Base-by-base conservation (phyloP, 2,797 vertebrate species). In the Hippocampus kuda region DNA sequence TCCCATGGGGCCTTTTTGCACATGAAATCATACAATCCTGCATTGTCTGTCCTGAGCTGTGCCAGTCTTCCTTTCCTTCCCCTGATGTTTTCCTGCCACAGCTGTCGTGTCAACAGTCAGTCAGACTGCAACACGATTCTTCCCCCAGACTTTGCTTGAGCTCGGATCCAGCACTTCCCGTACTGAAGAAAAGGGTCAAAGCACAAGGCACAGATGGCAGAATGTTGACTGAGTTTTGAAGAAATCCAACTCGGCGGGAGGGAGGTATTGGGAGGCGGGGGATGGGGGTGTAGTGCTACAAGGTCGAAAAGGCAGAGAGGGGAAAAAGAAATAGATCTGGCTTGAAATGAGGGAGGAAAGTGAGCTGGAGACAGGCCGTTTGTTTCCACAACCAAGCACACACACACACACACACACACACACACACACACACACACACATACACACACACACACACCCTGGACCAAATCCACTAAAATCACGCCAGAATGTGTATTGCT, bases 131-230 rank as follows among this genome's bases (percentile, higher is more conserved):
- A 65, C 59, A 66, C 72, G 75, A 41, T 78, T 79, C 75, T 78
- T 79, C 67, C 71, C 65, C 41, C 6, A 49, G 72, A 77, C 60
- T 34, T 65, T 1, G 46, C 68, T 67, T 22, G 63, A 41, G 74
- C 69, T 76, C 30, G 72, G 77, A 83, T 79, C 78, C 64, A 75
- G 70, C 59, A 75, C 83, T 86, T 86, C 84, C 87, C 83, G 80
- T 80, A 77, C 77, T 66, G 65, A 20, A 75, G 83, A 82, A 85
- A 81, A 81, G 79, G 84, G 86, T 90, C 86, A 87, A 73, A 86
- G 81, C 81, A 80, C 82, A 86, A 80, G 70, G 75, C 85, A 78
- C 86, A 87, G 80, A 88, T 86, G 88, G 86, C 77, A 80, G 76
- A 81, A 77, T 53, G 68, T 56, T 2, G 79, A 46, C 77, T 13